Evolutionary conservation across 2,113 vertebrate genomes (phyloP).

Genomic region (Rhea americana): DNA sequence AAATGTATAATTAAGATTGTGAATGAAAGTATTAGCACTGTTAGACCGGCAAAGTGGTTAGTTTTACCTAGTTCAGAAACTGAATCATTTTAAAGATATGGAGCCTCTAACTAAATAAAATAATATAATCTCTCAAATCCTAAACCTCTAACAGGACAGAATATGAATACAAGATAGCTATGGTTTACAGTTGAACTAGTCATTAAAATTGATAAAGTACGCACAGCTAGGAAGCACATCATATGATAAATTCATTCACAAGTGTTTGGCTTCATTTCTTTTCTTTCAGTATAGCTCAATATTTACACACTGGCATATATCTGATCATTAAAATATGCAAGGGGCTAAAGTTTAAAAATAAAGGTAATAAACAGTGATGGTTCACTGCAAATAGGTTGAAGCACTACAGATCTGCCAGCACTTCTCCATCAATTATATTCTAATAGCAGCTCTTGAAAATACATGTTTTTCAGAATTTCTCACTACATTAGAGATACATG

Average conservation of each 20-base stretch:
- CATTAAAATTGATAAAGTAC: neutral
- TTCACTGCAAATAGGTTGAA: conserved; percentile 10
- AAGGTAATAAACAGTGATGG: conserved; percentile 48
- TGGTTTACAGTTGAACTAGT: neutral
- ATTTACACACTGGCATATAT: conserved; percentile 26
- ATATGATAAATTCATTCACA: neutral
- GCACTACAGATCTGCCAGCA: neutral
- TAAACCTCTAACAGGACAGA: neutral
- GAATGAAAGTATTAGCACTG: neutral
- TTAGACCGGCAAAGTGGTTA: neutral
- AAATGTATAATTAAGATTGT: neutral
- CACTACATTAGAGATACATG: neutral
- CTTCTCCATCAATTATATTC: neutral
- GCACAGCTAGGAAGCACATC: neutral
- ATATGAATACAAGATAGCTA: neutral
- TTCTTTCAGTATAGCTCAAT: neutral
- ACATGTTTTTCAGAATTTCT: neutral
- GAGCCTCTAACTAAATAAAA: neutral
- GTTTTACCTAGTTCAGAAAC: neutral
- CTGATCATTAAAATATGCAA: conserved; percentile 51
- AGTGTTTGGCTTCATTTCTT: neutral
- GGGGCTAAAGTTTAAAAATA: conserved; percentile 45
- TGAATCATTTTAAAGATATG: neutral
- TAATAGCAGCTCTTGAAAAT: neutral
- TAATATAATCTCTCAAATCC: neutral